phyloP scores from a whole-genome alignment of 2,797 vertebrate species.

The Oryzias dopingdopingensis region DNA sequence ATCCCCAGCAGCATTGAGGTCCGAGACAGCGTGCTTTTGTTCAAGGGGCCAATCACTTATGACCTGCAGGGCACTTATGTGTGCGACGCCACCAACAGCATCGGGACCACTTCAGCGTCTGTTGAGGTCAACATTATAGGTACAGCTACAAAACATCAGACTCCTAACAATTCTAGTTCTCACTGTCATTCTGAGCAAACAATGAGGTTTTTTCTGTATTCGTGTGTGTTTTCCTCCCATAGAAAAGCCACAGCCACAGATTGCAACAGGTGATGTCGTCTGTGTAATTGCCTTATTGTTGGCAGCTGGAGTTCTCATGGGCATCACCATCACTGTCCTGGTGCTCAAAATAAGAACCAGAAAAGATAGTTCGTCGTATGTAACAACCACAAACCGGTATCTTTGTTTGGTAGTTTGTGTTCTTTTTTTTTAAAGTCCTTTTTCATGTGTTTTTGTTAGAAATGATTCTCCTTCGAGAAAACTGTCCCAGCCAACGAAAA shows the following conservation, averaged over 20 bases:
- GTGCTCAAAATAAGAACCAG: constrained; percentile 80
- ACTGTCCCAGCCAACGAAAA: constrained; percentile 60
- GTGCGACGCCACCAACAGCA: constrained; percentile 92
- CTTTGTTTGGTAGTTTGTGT: neutral
- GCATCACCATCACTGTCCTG: constrained; percentile 78
- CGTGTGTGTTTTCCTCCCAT: constrained; percentile 25
- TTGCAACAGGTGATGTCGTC: constrained; percentile 76
- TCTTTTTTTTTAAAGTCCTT: neutral
- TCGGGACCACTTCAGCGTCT: constrained; percentile 87
- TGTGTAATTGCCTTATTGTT: constrained; percentile 81
- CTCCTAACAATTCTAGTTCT: neutral
- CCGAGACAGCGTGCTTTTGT: constrained; percentile 87
- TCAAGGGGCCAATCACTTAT: constrained; percentile 88
- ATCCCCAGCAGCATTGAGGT: constrained; percentile 86
- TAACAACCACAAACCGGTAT: constrained; percentile 31
- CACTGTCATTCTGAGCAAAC: neutral
- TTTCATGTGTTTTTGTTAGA: constrained; percentile 31
- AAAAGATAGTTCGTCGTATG: constrained; percentile 77
- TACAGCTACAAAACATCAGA: constrained; percentile 60
- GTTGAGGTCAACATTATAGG: constrained; percentile 94
- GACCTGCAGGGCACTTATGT: constrained; percentile 89
- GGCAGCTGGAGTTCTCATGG: constrained; percentile 78
- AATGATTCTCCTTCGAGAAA: constrained; percentile 62
- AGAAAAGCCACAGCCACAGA: constrained; percentile 86
- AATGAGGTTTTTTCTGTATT: neutral